These are phyloP conservation scores for Drosophila guanche DNA, from an alignment of 1,140 invertebrate genomes.

Conservation along the genomic window DNA sequence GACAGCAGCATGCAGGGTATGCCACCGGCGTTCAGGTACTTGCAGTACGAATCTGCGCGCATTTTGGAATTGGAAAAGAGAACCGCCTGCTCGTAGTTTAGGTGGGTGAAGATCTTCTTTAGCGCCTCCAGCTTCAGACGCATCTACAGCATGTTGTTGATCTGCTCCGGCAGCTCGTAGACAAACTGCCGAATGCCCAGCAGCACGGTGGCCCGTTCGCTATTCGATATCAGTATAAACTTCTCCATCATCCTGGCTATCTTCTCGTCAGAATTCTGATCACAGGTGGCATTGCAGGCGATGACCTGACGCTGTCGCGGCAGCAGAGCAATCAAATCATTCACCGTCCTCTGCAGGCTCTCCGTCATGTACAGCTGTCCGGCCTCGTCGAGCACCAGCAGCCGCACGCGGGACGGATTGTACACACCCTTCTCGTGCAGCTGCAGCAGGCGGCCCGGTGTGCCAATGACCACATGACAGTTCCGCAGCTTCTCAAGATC, in stretches of 20 bases:
- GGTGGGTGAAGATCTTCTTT: conserved; percentile 87
- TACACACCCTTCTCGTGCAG: conserved; percentile 90
- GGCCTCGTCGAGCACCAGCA: conserved; percentile 97
- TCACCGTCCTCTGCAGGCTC: conserved; percentile 89
- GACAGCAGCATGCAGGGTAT: conserved; percentile 87
- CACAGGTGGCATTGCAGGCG: conserved; percentile 97
- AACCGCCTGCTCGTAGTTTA: conserved; percentile 94
- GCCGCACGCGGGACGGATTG: conserved; percentile 87
- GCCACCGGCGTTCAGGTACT: conserved; percentile 88
- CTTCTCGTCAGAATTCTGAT: conserved; percentile 88
- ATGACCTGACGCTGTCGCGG: conserved; percentile 94
- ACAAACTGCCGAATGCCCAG: conserved; percentile 92
- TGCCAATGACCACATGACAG: conserved; percentile 95
- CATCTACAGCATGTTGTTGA: conserved; percentile 87
- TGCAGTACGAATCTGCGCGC: conserved; percentile 89
- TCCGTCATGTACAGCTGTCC: conserved; percentile 95
- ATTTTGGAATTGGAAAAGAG: conserved; percentile 95
- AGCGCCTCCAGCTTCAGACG: conserved; percentile 89
- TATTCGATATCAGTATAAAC: too few species aligned
- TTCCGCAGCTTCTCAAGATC: conserved; percentile 88
- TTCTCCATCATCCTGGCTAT: conserved; percentile 88
- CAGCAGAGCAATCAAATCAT: conserved; percentile 86
- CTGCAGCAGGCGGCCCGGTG: conserved; percentile 95
- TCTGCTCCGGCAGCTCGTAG: conserved; percentile 85
- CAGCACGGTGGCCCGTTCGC: conserved; percentile 86